Percentiles rank a stretch among this genome's conserved stretches.
Evolutionary conservation across 2,888 invertebrate species (phyloP).

Genomic region (Choristoneura rosaceana): DNA sequence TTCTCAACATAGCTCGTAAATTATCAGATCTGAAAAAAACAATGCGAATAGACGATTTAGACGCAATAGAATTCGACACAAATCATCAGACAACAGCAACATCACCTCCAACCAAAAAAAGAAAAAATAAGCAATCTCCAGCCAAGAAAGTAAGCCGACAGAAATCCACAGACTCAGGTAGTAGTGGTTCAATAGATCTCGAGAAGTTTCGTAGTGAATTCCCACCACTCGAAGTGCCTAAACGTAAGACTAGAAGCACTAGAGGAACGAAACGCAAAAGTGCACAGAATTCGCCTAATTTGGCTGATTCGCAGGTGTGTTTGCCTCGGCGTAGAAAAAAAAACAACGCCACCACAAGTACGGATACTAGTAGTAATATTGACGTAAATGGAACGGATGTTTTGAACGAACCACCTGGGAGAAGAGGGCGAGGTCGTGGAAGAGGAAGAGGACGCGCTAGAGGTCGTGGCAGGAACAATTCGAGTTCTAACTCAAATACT

Average conservation of each 20-base stretch:
- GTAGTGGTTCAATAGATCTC: constrained; percentile 29
- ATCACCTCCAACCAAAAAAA: constrained; percentile 12
- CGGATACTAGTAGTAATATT: not conserved
- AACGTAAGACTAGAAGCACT: constrained; percentile 9
- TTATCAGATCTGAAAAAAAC: constrained; percentile 59
- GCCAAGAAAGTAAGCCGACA: constrained; percentile 10
- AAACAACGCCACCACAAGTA: constrained; percentile 14
- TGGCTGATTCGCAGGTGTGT: constrained; percentile 25
- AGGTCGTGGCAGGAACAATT: constrained; percentile 28
- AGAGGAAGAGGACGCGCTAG: constrained; percentile 43
- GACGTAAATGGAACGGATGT: not conserved
- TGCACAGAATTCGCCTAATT: constrained; percentile 24
- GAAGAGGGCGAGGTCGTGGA: constrained; percentile 41
- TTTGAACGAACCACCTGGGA: constrained; percentile 2
- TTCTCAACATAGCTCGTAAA: constrained; percentile 67
- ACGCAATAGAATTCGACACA: constrained; percentile 39
- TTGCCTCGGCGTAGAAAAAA: constrained; percentile 33
- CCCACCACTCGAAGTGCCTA: constrained; percentile 19
- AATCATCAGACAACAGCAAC: constrained; percentile 32
- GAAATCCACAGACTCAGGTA: constrained; percentile 29
- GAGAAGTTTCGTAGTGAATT: constrained; percentile 22
- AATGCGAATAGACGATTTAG: constrained; percentile 55
- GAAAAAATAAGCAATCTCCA: constrained; percentile 7
- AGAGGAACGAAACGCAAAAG: constrained; percentile 7
- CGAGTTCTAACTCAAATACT: constrained; percentile 1